Evolutionary conservation across 2,797 vertebrate species (phyloP).

Genomic region (Odontamblyopus rebecca): DNA sequence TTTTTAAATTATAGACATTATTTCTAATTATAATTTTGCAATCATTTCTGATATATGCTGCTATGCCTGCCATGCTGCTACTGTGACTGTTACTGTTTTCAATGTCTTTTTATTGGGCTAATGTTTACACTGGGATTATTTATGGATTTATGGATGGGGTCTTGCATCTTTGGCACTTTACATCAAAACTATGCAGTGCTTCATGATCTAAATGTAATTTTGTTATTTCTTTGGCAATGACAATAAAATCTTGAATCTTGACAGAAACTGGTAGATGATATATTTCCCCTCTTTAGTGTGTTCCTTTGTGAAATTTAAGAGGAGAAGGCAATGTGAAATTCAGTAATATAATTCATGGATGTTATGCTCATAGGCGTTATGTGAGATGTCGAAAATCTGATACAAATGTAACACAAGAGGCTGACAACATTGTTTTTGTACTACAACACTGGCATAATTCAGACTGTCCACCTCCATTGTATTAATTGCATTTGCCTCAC

Average conservation of each 20-base stretch:
- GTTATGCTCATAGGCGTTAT: background rate
- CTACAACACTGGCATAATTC: constrained; percentile 15
- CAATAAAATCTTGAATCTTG: background rate
- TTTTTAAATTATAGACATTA: no score
- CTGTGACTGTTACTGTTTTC: no score
- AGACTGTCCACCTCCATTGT: constrained; percentile 20
- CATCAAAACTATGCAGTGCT: no score
- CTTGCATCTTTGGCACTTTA: no score
- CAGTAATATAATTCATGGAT: background rate
- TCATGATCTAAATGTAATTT: no score
- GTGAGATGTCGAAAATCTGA: background rate
- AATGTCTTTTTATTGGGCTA: no score
- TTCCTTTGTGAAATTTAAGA: background rate
- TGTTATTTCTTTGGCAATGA: no score
- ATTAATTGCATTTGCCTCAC: constrained; percentile 19
- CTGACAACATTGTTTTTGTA: background rate
- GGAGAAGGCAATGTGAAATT: background rate
- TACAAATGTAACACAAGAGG: constrained; percentile 1
- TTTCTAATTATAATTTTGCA: no score
- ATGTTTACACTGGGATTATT: no score
- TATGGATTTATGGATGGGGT: no score
- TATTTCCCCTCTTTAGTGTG: background rate
- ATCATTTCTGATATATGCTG: no score
- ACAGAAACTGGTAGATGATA: background rate
- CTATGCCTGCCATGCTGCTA: no score